Conservation (phyloP, 2,113 vertebrate species). For the Solea solea region DNA sequence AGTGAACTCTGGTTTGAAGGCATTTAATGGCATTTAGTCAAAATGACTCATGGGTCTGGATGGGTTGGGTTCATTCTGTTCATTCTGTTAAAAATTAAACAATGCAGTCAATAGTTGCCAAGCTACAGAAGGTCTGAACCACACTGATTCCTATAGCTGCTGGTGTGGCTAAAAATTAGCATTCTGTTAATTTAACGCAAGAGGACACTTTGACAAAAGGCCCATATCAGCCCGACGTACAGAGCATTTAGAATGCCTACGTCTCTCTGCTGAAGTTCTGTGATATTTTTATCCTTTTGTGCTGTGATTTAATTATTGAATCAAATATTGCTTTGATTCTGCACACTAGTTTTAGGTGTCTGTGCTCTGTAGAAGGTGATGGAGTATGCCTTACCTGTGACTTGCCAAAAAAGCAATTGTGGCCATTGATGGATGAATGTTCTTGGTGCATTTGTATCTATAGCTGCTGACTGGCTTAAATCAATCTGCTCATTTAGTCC, state of each 20-base stretch:
- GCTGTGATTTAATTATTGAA: neutral
- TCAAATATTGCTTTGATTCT: neutral
- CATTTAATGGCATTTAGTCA: no score
- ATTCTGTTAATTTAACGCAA: neutral
- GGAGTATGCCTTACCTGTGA: slow-evolving; percentile 68
- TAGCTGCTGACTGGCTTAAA: slow-evolving; percentile 66
- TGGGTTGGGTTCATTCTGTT: no score
- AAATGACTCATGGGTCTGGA: no score
- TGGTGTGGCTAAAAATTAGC: neutral
- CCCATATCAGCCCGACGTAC: neutral
- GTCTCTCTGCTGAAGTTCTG: no score
- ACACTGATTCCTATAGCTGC: no score
- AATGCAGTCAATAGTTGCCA: no score
- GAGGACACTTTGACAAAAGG: neutral
- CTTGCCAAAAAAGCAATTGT: slow-evolving; percentile 73
- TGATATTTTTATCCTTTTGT: no score
- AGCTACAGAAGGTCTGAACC: no score
- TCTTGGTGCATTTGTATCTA: slow-evolving; percentile 59
- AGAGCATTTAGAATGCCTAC: no score
- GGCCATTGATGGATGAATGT: slow-evolving; percentile 74
- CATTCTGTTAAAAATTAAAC: no score
- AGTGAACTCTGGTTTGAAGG: no score
- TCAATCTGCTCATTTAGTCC: slow-evolving; percentile 77
- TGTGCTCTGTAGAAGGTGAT: slow-evolving; percentile 61
- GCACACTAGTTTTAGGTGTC: neutral